Percentiles rank a stretch among this genome's conserved stretches.
These are phyloP conservation scores for Gasterosteus nipponicus DNA, from an alignment of 2,113 vertebrate genomes.

Conservation along the genomic window DNA sequence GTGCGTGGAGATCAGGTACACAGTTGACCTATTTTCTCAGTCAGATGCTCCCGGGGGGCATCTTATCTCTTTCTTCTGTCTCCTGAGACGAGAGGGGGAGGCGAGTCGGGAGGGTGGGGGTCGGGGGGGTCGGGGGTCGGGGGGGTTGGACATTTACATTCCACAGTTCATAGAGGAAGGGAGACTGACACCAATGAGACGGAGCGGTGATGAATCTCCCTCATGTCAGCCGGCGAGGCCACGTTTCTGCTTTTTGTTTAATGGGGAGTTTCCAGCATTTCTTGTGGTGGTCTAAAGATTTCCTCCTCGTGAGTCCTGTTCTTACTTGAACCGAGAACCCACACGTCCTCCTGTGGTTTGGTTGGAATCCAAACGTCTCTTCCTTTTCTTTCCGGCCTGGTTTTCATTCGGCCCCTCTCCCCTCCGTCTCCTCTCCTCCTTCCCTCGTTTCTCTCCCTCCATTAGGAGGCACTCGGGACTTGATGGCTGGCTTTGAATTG, in stretches of 20 bases:
- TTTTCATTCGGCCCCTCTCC: constrained; percentile 40
- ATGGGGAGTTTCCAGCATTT: constrained; percentile 19
- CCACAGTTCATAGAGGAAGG: constrained; percentile 16
- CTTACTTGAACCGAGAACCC: not conserved
- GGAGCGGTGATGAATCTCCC: not conserved
- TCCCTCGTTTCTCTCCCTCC: constrained; percentile 53
- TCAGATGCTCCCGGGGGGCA: constrained; percentile 51
- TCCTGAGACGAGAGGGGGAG: constrained; percentile 36
- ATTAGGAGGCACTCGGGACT: constrained; percentile 79
- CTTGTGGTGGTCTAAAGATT: not conserved
- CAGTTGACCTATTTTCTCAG: constrained; percentile 70
- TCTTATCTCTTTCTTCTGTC: constrained; percentile 40
- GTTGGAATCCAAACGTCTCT: constrained; percentile 18
- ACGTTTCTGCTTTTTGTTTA: constrained; percentile 23
- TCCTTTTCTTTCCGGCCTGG: constrained; percentile 29
- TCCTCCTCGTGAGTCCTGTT: too few species aligned
- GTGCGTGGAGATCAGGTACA: constrained; percentile 48
- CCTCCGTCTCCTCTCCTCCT: constrained; percentile 51
- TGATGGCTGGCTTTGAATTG: constrained; percentile 61
- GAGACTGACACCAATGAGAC: constrained; percentile 13
- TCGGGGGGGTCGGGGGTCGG: not conserved
- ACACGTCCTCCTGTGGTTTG: not conserved
- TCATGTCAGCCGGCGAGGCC: not conserved
- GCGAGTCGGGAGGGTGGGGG: not conserved
- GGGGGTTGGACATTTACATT: not conserved